phyloP scores from a whole-genome alignment of 2,113 vertebrate genomes.

The Okapia johnstoni region DNA sequence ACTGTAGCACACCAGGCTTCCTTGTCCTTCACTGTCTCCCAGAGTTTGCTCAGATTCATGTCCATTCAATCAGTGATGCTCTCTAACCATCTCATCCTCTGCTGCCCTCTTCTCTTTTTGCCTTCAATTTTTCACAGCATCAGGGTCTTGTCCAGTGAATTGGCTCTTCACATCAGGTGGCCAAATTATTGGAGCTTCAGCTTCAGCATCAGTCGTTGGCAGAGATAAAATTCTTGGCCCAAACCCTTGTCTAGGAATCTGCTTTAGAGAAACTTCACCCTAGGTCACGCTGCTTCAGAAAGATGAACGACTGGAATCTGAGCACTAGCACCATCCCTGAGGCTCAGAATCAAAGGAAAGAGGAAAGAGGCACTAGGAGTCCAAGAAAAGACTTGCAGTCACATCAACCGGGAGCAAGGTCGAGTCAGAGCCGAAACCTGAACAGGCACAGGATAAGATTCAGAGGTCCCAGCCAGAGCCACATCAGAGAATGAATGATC shows the following conservation, averaged over 20 bases:
- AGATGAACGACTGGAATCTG: no score
- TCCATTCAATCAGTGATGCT: neutral
- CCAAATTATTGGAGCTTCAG: neutral
- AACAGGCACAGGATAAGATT: neutral
- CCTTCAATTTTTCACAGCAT: neutral
- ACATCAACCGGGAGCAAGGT: accelerated
- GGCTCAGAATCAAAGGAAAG: neutral
- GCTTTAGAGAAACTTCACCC: neutral
- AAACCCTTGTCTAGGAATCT: neutral
- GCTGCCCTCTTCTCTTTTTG: neutral
- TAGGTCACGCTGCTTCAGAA: neutral
- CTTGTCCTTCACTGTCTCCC: neutral
- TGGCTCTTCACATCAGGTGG: neutral
- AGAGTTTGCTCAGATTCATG: neutral
- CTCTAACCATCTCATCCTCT: neutral
- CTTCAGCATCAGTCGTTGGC: neutral
- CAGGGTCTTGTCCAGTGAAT: neutral
- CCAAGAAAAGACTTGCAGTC: neutral
- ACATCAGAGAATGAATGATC: no score
- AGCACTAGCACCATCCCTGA: neutral
- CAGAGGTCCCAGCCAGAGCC: neutral
- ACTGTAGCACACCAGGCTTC: neutral
- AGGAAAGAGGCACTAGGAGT: neutral
- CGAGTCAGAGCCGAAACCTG: neutral
- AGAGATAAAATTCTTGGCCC: neutral